Base-by-base conservation (phyloP, 2,888 invertebrate species). In the Meandrusa payeni region DNA sequence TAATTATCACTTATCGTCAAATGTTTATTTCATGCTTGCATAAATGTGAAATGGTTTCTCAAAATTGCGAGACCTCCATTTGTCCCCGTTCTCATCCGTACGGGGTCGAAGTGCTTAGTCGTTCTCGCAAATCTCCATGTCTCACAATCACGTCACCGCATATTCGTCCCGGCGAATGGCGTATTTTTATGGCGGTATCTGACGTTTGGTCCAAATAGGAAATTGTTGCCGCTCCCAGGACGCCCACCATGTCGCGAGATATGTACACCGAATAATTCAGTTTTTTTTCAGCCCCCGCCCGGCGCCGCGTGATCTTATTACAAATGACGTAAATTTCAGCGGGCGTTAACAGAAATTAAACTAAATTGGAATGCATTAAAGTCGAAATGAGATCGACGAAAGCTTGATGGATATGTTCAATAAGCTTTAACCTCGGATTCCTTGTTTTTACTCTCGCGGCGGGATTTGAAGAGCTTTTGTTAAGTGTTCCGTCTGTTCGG, bases 231-330 rank as follows among this genome's bases (percentile, higher is more conserved):
- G 61, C 61, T 78, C 76, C 71, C 76, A 56, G 70, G 72, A 66
- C 71, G 71, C 70, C 70, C 65, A 61, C 72, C 66, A 67, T 69
- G 71, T 73, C 71, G 61, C 65, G 62, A 72, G 71, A 78, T 73
- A 69, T 75, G 69, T 71, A 68, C 62, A 68, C n/a, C 63, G 75
- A 81, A 80, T 79, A 76, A 79, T 80, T 76, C 76, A 70, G 73
- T 76, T 82, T 80, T 78, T 74, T 71, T n/a, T n/a, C n/a, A 72
- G 69, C 29, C 71, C 69, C 71, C 65, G 65, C 58, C 59, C 61
- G 69, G 68, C n/a, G 70, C 69, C 62, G 74, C 68, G 61, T 54
- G 50, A 50, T 55, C 55, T 57, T 52, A 50, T 52, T 51, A 53
- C 46, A 62, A 64, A 61, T 50, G 59, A 55, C 65, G 55, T 59